Evolutionary conservation across 2,797 vertebrate species (phyloP).

Genomic region (Mormyrus proboscirostris): DNA sequence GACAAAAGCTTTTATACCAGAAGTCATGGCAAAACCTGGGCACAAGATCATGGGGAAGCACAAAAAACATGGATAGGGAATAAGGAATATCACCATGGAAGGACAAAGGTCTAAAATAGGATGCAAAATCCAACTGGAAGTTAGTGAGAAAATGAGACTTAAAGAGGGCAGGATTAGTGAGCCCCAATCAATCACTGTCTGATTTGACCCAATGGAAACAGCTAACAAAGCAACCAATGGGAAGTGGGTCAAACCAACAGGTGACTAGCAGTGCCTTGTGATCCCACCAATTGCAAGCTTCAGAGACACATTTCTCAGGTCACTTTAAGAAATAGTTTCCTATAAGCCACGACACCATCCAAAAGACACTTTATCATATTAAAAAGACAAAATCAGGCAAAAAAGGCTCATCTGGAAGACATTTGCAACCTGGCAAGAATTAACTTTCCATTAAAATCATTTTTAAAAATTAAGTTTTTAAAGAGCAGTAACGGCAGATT

Average conservation of each 20-base stretch:
- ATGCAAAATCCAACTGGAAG: neutral
- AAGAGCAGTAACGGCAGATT: neutral
- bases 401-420: neutral
- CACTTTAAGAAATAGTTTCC: slow-evolving; percentile 4
- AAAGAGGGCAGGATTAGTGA: neutral
- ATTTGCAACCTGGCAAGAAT: neutral
- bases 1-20: slow-evolving; percentile 1
- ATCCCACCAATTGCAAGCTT: neutral
- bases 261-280: neutral
- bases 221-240: neutral
- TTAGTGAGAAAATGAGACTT: neutral
- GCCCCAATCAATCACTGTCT: neutral
- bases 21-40: neutral
- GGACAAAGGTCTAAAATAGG: neutral
- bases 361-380: neutral
- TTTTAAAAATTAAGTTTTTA: neutral
- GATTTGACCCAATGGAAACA: neutral
- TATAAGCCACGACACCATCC: neutral
- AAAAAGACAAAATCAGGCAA: neutral
- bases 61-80: neutral
- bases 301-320: neutral
- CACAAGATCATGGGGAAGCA: neutral
- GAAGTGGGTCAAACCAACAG: neutral
- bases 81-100: neutral
- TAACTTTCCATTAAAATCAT: neutral